phyloP scores from a whole-genome alignment of 2,797 vertebrate species.

The Pogonophryne albipinna region DNA sequence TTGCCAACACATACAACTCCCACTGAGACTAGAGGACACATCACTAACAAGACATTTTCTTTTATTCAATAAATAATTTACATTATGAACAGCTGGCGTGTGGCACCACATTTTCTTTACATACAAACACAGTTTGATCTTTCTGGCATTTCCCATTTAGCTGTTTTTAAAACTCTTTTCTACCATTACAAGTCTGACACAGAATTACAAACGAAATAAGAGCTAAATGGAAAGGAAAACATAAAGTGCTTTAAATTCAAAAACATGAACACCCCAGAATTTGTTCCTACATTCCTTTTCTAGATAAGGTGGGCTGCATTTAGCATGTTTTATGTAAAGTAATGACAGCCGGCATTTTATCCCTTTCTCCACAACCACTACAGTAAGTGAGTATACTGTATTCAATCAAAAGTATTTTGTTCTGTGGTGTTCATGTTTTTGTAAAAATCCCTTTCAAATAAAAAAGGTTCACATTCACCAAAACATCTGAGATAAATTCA shows the following conservation, averaged over 20 bases:
- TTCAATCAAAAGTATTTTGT: conserved; percentile 22
- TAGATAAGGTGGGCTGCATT: conserved; percentile 36
- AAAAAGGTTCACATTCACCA: conserved; percentile 81
- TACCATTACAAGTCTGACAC: conserved; percentile 71
- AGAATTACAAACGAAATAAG: conserved; percentile 76
- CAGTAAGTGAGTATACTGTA: not conserved
- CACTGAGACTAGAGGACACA: conserved; percentile 31
- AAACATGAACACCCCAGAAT: conserved; percentile 78
- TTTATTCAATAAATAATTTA: conserved; percentile 99
- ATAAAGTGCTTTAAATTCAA: conserved; percentile 88
- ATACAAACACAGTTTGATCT: conserved; percentile 84
- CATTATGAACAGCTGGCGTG: conserved; percentile 92
- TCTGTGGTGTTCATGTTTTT: conserved; percentile 77
- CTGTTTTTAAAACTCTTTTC: conserved; percentile 54
- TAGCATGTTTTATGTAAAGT: conserved; percentile 19
- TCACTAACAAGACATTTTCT: conserved; percentile 82
- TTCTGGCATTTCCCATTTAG: conserved; percentile 75
- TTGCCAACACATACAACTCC: not conserved
- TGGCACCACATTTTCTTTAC: conserved; percentile 85
- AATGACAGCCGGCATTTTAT: conserved; percentile 21
- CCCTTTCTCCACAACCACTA: conserved; percentile 17
- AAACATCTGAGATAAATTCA: conserved; percentile 78
- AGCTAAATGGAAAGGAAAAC: conserved; percentile 81
- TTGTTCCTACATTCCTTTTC: conserved; percentile 61
- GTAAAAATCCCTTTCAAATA: conserved; percentile 66